Evolutionary conservation across 2,888 invertebrate species (phyloP).

Genomic region (Prosapia bicincta): DNA sequence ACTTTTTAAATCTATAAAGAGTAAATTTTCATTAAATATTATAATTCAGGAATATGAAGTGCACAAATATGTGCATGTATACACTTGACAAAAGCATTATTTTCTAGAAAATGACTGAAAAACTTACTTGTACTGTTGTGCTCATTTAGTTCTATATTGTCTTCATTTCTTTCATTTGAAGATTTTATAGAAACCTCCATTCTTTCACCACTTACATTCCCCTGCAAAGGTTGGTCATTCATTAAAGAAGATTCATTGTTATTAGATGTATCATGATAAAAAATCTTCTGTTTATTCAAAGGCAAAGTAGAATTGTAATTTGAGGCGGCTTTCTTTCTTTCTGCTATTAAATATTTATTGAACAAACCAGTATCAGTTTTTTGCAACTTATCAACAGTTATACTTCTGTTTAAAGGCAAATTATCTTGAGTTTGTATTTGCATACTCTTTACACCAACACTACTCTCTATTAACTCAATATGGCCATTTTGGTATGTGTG

Average conservation of each 20-base stretch:
- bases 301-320: background rate
- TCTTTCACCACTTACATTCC: background rate
- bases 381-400: background rate
- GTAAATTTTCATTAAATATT: no score
- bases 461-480: background rate
- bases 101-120: background rate
- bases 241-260: background rate
- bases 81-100: no score
- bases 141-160: background rate
- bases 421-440: background rate
- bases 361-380: background rate
- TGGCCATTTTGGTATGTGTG: background rate
- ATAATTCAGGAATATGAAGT: no score
- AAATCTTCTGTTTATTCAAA: background rate
- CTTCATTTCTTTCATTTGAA: background rate
- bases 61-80: no score
- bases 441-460: background rate
- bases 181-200: background rate
- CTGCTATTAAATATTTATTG: background rate
- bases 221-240: background rate
- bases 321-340: background rate
- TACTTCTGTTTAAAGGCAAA: background rate
- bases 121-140: background rate
- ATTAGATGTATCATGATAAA: background rate
- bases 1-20: no score